Conservation (phyloP, 2,888 invertebrate genomes). For the Heliconius ethilla region DNA sequence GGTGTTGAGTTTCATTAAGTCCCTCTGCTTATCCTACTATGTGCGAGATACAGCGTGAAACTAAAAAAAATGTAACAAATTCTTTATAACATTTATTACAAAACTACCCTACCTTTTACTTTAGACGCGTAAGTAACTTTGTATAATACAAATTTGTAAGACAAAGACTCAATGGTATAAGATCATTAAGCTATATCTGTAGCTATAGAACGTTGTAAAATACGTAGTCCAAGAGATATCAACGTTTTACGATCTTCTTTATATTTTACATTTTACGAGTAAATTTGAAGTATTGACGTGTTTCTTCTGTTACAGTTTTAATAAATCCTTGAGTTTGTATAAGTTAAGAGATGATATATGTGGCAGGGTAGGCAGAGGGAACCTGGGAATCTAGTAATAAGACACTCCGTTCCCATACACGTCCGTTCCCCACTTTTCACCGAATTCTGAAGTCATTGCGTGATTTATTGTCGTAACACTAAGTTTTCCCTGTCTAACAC, state of each 20-base stretch:
- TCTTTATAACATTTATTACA: too few species aligned
- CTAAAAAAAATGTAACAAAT: too few species aligned
- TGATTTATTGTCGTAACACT: too few species aligned
- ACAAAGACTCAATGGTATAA: background rate
- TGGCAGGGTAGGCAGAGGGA: background rate
- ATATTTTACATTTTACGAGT: conserved; percentile 4
- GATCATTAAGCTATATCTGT: background rate
- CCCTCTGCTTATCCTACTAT: too few species aligned
- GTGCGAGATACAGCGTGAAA: too few species aligned
- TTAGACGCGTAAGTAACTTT: background rate
- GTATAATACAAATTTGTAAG: background rate
- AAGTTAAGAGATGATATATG: too few species aligned
- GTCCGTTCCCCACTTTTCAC: background rate
- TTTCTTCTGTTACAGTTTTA: background rate
- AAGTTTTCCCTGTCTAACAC: background rate
- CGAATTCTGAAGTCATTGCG: background rate
- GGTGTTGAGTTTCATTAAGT: too few species aligned
- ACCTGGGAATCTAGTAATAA: background rate
- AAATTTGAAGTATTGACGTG: background rate
- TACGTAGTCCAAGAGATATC: background rate
- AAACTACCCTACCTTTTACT: background rate
- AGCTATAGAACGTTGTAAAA: background rate
- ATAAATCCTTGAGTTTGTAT: background rate
- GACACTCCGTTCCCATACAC: too few species aligned
- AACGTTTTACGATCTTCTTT: conserved; percentile 5